Percentiles rank a stretch among this genome's conserved stretches.
Conservation (phyloP, 2,888 invertebrate genomes). For the Erpobdella octoculata region DNA sequence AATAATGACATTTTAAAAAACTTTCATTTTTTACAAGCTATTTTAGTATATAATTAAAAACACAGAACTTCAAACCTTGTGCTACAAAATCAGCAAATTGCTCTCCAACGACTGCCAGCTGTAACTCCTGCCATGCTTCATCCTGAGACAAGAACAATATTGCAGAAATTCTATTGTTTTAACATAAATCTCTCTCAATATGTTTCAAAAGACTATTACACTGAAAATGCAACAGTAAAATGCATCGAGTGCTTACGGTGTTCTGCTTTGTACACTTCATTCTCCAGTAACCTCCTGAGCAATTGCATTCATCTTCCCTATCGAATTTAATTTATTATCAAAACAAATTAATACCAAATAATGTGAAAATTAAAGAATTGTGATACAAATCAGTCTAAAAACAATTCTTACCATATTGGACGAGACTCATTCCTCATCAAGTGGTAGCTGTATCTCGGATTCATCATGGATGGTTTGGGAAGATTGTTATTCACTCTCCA, state of each 20-base stretch:
- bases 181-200: no score
- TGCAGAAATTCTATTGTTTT: no score
- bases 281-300: not conserved
- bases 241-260: not conserved
- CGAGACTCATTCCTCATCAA: not conserved
- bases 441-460: conserved; percentile 7
- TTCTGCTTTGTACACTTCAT: not conserved
- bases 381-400: not conserved
- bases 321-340: no score
- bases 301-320: conserved; percentile 6
- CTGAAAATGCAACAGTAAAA: no score
- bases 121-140: not conserved
- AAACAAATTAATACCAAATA: no score
- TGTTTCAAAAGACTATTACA: no score
- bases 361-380: not conserved
- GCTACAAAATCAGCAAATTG: not conserved
- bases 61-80: not conserved
- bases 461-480: not conserved
- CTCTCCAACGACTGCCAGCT: not conserved
- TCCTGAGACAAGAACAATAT: no score
- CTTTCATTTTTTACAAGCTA: not conserved
- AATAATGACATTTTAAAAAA: not conserved
- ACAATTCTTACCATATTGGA: not conserved
- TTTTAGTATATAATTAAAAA: not conserved
- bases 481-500: conserved; percentile 6